Base-by-base conservation (phyloP, 2,888 invertebrate species). In the Helicoverpa assulta region DNA sequence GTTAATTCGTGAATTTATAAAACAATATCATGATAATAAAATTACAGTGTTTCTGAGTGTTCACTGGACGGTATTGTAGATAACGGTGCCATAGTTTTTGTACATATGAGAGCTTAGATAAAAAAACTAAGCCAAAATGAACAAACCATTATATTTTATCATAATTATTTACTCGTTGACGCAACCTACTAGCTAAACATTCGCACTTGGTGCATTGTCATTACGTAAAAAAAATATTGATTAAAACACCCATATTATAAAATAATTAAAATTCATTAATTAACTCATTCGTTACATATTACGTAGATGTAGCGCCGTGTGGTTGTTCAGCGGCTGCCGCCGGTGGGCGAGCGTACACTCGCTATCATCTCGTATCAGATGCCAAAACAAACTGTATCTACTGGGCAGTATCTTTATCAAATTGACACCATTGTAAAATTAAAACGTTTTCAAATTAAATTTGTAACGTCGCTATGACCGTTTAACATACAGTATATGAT, bases 21-120 rank as follows among this genome's bases (percentile, higher is more conserved):
- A 76, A 79, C 77, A 81, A 85, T 86, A 83, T 86, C 80, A 87
- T 86, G 85, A 85, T 82, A 81, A 85, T 86, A 86, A 83, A 82
- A 83, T 87, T 80, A 87, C 78, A 84, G 85, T 86, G 78, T 65
- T 71, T 54, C 67, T 78, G 78, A 72, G 85, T 89, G 87, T 89
- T 93, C 91, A 94, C 94, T 95, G 95, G 95, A 95, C 95, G 95
- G 95, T 94, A 91, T 94, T 90, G 89, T 85, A 92, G 88, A 93
- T 88, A 92, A 91, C 89, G 89, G 91, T 93, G 93, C 90, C 87
- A 84, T 86, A 83, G 85, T 85, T 84, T 68, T 86, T 87, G 85
- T 86, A 88, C 83, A 86, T 84, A 85, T 68, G 84, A 89, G 85
- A 88, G 84, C 86, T 78, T 84, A 88, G 88, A 85, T 87, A 86